Evolutionary conservation across 2,888 invertebrate genomes (phyloP).

Genomic region (Eristalis pertinax): DNA sequence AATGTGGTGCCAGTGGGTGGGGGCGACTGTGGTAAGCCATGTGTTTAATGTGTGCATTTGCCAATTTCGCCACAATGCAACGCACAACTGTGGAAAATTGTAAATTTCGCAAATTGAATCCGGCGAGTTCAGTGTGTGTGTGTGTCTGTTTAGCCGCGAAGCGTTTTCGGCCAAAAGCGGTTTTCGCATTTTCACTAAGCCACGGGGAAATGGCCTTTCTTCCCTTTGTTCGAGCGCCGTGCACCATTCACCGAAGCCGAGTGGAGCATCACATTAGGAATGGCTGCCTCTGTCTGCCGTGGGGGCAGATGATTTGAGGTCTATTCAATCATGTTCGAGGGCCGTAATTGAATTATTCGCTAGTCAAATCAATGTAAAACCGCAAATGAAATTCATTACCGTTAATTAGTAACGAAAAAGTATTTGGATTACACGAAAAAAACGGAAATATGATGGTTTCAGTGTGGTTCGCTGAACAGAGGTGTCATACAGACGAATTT

Average conservation of each 20-base stretch:
- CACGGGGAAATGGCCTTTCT: constrained; percentile 16
- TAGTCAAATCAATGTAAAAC: constrained; percentile 5
- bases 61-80: constrained; percentile 45
- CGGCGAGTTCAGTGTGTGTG: constrained; percentile 13
- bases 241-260: background rate
- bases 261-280: constrained; percentile 11
- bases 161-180: constrained; percentile 30
- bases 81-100: constrained; percentile 64
- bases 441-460: background rate
- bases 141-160: constrained; percentile 30
- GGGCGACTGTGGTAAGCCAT: constrained; percentile 50
- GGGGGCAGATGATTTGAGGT: background rate
- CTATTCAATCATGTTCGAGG: background rate
- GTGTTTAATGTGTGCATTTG: constrained; percentile 58
- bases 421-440: background rate
- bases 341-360: constrained; percentile 24
- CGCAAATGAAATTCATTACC: constrained; percentile 20
- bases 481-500: too few species aligned
- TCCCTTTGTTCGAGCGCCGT: constrained; percentile 18
- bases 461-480: too few species aligned
- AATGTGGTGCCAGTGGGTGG: background rate
- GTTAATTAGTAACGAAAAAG: constrained; percentile 18
- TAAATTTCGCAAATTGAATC: constrained; percentile 62
- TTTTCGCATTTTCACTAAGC: constrained; percentile 9
- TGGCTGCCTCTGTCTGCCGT: background rate